A percentile compares a stretch with the other conserved stretches of the same genome.
These are phyloP conservation scores for Rhogogaster chlorosoma DNA, from an alignment of 2,888 invertebrate genomes.

Conservation along the genomic window DNA sequence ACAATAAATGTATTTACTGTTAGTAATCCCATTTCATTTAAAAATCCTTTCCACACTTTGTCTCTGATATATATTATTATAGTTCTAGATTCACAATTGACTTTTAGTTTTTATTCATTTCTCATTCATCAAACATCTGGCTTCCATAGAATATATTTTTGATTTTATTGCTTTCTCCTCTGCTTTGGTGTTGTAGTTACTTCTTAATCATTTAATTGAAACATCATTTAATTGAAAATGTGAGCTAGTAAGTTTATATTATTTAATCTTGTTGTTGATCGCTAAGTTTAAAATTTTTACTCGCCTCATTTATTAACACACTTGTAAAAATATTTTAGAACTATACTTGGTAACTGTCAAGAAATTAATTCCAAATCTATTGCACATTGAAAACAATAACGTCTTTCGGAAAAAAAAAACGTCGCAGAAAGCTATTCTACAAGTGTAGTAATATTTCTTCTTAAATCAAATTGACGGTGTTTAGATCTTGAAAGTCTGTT, in stretches of 20 bases:
- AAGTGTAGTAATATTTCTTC: background rate
- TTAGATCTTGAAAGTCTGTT: background rate
- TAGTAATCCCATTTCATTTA: constrained; percentile 76
- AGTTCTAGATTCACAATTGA: background rate
- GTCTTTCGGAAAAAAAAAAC: background rate
- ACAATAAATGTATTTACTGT: constrained; percentile 77
- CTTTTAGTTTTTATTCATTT: background rate
- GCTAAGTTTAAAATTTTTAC: background rate
- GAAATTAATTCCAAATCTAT: background rate
- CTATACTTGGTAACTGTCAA: background rate
- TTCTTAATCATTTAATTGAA: background rate
- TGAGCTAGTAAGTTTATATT: background rate
- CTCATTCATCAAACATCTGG: constrained; percentile 4
- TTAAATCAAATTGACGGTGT: background rate
- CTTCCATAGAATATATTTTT: background rate
- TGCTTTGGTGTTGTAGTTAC: constrained; percentile 9
- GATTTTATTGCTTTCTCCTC: constrained; percentile 9
- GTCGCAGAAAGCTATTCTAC: background rate
- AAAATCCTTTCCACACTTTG: constrained; percentile 63
- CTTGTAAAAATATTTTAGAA: background rate
- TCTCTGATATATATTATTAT: constrained; percentile 17
- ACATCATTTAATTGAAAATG: background rate
- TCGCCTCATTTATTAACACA: background rate
- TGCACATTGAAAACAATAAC: background rate
- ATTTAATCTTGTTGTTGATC: background rate